phyloP scores from a whole-genome alignment of 2,888 invertebrate genomes.

The Lampropteryx suffumata region DNA sequence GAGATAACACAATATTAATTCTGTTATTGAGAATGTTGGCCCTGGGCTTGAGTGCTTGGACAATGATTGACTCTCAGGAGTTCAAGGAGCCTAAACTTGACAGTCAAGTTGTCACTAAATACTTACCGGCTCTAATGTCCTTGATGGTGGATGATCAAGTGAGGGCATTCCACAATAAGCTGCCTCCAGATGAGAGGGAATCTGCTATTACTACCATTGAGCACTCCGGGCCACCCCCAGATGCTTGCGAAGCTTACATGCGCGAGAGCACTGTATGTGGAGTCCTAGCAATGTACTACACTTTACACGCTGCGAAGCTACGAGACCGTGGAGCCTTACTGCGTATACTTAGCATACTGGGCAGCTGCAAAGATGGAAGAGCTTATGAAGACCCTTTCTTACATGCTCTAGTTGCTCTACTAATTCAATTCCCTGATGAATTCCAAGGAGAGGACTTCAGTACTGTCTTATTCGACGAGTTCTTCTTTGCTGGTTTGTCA shows the following conservation, averaged over 20 bases:
- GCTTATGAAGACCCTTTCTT: slow-evolving; percentile 98
- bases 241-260: slow-evolving; percentile 96
- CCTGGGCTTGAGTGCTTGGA: slow-evolving; percentile 96
- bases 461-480: slow-evolving; percentile 97
- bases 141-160: slow-evolving; percentile 96
- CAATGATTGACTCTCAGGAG: slow-evolving; percentile 97
- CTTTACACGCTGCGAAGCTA: slow-evolving; percentile 92
- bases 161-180: slow-evolving; percentile 90
- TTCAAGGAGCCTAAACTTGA: slow-evolving; percentile 98
- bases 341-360: slow-evolving; percentile 94
- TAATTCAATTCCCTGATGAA: slow-evolving; percentile 95
- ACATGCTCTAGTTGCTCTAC: slow-evolving; percentile 93
- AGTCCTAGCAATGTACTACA: slow-evolving; percentile 97
- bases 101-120: slow-evolving; percentile 96
- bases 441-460: slow-evolving; percentile 97
- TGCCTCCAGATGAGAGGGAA: slow-evolving; percentile 96
- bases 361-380: slow-evolving; percentile 94
- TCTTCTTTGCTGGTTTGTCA: slow-evolving; percentile 94
- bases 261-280: slow-evolving; percentile 96
- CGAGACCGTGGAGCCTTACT: slow-evolving; percentile 91
- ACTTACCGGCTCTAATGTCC: slow-evolving; percentile 95
- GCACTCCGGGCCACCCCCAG: slow-evolving; percentile 96
- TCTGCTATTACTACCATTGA: slow-evolving; percentile 96
- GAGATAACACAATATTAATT: slow-evolving; percentile 95
- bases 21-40: slow-evolving; percentile 95